These are phyloP conservation scores for Phyllotreta striolata DNA, from an alignment of 2,888 invertebrate species.

Conservation along the genomic window DNA sequence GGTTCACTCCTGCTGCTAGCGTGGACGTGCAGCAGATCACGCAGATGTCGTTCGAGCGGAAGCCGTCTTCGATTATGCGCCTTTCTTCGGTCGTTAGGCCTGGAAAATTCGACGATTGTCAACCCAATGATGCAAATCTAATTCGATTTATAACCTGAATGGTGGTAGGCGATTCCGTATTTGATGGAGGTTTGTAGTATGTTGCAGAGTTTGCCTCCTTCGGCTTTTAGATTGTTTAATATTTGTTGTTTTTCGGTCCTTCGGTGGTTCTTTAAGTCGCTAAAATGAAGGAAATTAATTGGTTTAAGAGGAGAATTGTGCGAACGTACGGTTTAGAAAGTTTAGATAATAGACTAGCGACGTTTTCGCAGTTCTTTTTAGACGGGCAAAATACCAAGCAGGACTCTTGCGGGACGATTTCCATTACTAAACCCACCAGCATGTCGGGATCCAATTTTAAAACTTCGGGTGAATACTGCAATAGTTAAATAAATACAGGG, in stretches of 20 bases:
- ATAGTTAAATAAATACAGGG: constrained; percentile 9
- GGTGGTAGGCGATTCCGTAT: constrained; percentile 92
- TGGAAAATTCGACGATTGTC: constrained; percentile 38
- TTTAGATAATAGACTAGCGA: constrained; percentile 78
- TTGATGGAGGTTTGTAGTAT: constrained; percentile 73
- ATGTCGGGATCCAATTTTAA: constrained; percentile 78
- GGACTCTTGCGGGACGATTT: constrained; percentile 80
- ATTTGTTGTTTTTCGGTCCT: constrained; percentile 68
- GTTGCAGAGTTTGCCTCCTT: constrained; percentile 71
- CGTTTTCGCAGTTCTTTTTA: constrained; percentile 91
- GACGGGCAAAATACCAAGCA: constrained; percentile 94
- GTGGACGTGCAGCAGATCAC: constrained; percentile 96
- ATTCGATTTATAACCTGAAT: constrained; percentile 68
- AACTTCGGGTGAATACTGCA: constrained; percentile 69
- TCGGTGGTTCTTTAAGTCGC: constrained; percentile 66
- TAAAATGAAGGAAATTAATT: constrained; percentile 47
- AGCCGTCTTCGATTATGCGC: constrained; percentile 83
- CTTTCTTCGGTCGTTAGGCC: constrained; percentile 88
- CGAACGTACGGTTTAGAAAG: constrained; percentile 60
- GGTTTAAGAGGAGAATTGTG: constrained; percentile 3
- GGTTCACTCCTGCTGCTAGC: constrained; percentile 96
- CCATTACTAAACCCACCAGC: constrained; percentile 79
- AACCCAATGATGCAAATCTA: background rate
- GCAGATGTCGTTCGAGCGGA: constrained; percentile 81
- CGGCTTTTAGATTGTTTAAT: constrained; percentile 69